Evolutionary conservation across 2,888 invertebrate genomes (phyloP), one percentile per base, ranked within the genome.

Genomic region (Arrhopalites spinosus): DNA sequence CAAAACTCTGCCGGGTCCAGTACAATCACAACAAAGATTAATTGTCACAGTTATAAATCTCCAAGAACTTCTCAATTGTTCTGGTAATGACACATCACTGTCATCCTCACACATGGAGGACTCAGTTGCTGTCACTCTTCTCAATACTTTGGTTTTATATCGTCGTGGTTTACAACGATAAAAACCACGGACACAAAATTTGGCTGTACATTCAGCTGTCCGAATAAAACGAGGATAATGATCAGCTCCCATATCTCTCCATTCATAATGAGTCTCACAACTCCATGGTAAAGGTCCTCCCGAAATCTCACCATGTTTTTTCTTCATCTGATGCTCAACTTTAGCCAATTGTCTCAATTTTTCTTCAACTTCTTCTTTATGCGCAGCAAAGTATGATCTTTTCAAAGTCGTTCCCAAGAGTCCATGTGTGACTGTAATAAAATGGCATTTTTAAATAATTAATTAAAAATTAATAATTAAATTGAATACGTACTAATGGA

Each of bases 141-240:
- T 77, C 36, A 82, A 56, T 27, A 82, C 80, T 73, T 82, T 82
- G 1, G 82, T 82, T 50, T 82, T 82, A 71, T 82, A 82, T 13
- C 80, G 78, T 25, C 81, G 63, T 7, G 82, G 81, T 56, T 78
- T 69, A 69, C 82, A 82, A 2, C 59, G 77, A 43, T 78, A 81
- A 53, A 82, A 82, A 1, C 82, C 82, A 36, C 81, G 81, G 67
- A 82, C 81, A 59, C 82, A 82, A 56, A 79, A 73, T 27, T 78
- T 76, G 17, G 78, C 71, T 66, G 81, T 81, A 64, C 82, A 82
- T 66, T 82, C 79, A 3, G 82, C 82, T 11, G 81, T 82, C 0
- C 82, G 76, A n/a, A 82, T 81, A 74, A 82, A 82, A 20, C 82
- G 71, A 1, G 82, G 82, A 45, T 82, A 82, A 61, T 81, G 81